phyloP scores from a whole-genome alignment of 2,888 invertebrate species.

The Sturmia bella region DNA sequence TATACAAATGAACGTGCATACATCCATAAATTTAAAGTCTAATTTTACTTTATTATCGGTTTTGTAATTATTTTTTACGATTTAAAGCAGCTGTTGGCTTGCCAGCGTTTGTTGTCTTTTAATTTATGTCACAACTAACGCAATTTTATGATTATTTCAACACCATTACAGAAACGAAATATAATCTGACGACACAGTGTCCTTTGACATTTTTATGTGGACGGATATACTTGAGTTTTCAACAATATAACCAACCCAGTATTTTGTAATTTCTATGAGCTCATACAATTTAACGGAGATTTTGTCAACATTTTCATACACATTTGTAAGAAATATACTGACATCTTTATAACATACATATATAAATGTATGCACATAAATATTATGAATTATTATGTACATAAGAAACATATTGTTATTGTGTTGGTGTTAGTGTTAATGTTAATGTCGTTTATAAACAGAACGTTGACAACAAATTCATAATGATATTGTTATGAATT shows the following conservation, averaged over 20 bases:
- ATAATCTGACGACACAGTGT: constrained; percentile 62
- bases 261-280: constrained; percentile 22
- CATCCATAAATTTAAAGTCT: constrained; percentile 2
- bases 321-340: not conserved
- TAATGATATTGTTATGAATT: constrained; percentile 70
- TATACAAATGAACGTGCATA: not conserved
- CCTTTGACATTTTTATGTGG: constrained; percentile 66
- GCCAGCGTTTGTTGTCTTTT: constrained; percentile 52
- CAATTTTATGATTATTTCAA: constrained; percentile 68
- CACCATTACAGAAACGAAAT: constrained; percentile 60
- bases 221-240: constrained; percentile 37
- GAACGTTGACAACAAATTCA: constrained; percentile 64
- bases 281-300: constrained; percentile 28
- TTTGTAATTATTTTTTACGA: constrained; percentile 49
- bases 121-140: constrained; percentile 68
- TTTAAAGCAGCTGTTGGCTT: constrained; percentile 7
- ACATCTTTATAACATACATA: constrained; percentile 6
- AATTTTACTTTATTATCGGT: constrained; percentile 44
- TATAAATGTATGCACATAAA: constrained; percentile 27
- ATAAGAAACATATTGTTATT: constrained; percentile 67
- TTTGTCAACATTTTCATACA: constrained; percentile 11
- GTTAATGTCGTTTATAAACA: constrained; percentile 54
- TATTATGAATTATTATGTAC: constrained; percentile 64
- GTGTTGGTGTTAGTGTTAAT: constrained; percentile 35
- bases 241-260: constrained; percentile 16